Base-by-base conservation (phyloP, 2,888 invertebrate genomes). In the Epistrophe grossulariae region DNA sequence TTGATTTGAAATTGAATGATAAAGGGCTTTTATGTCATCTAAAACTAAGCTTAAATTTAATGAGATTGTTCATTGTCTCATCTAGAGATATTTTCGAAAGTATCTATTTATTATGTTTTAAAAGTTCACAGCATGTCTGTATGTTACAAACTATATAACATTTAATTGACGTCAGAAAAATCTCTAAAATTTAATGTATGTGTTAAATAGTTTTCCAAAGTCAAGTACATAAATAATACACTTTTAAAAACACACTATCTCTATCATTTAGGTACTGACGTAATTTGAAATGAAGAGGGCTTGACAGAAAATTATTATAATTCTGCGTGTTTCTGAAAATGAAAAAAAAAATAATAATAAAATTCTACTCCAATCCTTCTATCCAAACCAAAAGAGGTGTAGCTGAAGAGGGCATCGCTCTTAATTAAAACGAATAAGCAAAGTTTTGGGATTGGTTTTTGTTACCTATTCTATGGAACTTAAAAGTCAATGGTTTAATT, bases 341-440 rank as follows among this genome's bases (percentile, higher is more conserved):
- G 24, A 35, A 57, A 31, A 35, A 35, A 19, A 59, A 40, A 60
- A n/a, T n/a, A n/a, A n/a, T n/a, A n/a, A n/a, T n/a, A n/a, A n/a
- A n/a, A n/a, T n/a, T 8, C 40, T 8, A 11, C 8, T 60, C 9
- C 11, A 60, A 19, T 1, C 5, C 13, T 19, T 9, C 8, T 3
- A 60, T 7, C 19, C 38, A 19, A 24, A 8, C 7, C 38, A 38
- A 38, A 40, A 15, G 19, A 55, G 38, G 40, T 24, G 9, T 11
- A 11, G 48, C 6, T n/a, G 11, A 66, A 66, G 9, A 8, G 24
- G 24, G 24, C 24, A 55, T 28, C 28, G 15, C 11, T 66, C 48
- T 48, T 66, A 66, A 66, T 66, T 66, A 66, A 66, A 66, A 66
- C 8, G 64, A 48, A 48, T 66, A 31, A 45, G 45, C 6, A 64